phyloP scores from a whole-genome alignment of 2,797 vertebrate genomes.

The Coendou prehensilis region DNA sequence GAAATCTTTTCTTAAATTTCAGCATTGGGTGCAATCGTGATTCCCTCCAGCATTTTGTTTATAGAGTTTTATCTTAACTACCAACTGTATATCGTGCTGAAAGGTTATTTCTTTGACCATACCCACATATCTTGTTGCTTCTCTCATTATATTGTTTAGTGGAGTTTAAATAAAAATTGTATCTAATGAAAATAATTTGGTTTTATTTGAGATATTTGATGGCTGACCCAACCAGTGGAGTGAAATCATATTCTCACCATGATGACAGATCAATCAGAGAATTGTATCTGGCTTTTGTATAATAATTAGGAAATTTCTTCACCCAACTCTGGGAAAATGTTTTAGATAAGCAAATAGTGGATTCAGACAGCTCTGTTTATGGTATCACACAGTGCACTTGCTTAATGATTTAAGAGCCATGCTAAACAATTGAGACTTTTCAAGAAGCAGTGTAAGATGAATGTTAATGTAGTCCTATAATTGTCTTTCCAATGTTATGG shows the following conservation, averaged over 20 bases:
- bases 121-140: background rate
- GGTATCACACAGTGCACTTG: slow-evolving; percentile 75
- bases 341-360: slow-evolving; percentile 71
- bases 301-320: slow-evolving; percentile 76
- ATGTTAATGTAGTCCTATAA: slow-evolving; percentile 86
- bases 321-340: slow-evolving; percentile 41
- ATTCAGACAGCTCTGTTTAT: slow-evolving; percentile 79
- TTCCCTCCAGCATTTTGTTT: background rate
- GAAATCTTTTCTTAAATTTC: slow-evolving; percentile 7
- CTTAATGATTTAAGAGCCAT: slow-evolving; percentile 83
- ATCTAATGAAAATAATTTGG: slow-evolving; percentile 47
- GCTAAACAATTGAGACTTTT: slow-evolving; percentile 83
- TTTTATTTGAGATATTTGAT: slow-evolving; percentile 61
- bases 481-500: slow-evolving; percentile 83
- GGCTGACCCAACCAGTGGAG: background rate
- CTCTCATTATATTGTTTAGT: slow-evolving; percentile 35
- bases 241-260: slow-evolving; percentile 39
- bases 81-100: background rate
- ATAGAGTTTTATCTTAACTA: background rate
- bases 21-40: background rate
- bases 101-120: slow-evolving; percentile 30
- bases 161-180: slow-evolving; percentile 40
- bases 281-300: slow-evolving; percentile 27
- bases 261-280: slow-evolving; percentile 56
- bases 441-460: slow-evolving; percentile 81